Evolutionary conservation across 2,888 invertebrate species (phyloP).

Genomic region (Drosophila anomalipes): DNA sequence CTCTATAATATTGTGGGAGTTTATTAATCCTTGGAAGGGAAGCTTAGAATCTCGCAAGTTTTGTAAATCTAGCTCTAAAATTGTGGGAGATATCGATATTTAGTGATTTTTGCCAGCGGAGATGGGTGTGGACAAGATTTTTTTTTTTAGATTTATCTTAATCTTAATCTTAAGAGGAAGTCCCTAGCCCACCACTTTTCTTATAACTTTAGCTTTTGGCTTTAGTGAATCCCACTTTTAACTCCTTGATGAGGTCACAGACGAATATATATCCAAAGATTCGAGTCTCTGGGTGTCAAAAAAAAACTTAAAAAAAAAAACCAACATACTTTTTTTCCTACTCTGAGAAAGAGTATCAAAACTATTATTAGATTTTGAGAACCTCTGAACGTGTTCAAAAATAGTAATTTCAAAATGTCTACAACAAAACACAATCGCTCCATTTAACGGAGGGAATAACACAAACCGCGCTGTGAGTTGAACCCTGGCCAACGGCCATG

Average conservation of each 20-base stretch:
- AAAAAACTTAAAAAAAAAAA: not conserved
- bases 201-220: not conserved
- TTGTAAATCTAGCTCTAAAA: not conserved
- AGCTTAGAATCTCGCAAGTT: not conserved
- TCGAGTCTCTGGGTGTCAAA: not conserved
- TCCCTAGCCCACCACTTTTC: not conserved
- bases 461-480: constrained; percentile 50
- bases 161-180: not conserved
- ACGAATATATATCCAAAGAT: not conserved
- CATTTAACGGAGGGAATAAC: not conserved
- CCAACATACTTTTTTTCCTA: not conserved
- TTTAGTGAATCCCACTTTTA: not conserved
- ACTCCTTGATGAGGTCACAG: not conserved
- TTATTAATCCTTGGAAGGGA: not conserved
- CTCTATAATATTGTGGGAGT: not conserved
- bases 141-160: not conserved
- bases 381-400: not conserved
- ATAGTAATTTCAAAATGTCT: not conserved
- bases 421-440: not conserved
- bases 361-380: not conserved
- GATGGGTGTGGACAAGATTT: not conserved
- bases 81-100: not conserved
- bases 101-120: not conserved
- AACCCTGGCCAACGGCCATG: constrained; percentile 52
- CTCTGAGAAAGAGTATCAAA: not conserved